Conservation (phyloP, 2,797 vertebrate species). For the Melanotaenia parkinsoni region DNA sequence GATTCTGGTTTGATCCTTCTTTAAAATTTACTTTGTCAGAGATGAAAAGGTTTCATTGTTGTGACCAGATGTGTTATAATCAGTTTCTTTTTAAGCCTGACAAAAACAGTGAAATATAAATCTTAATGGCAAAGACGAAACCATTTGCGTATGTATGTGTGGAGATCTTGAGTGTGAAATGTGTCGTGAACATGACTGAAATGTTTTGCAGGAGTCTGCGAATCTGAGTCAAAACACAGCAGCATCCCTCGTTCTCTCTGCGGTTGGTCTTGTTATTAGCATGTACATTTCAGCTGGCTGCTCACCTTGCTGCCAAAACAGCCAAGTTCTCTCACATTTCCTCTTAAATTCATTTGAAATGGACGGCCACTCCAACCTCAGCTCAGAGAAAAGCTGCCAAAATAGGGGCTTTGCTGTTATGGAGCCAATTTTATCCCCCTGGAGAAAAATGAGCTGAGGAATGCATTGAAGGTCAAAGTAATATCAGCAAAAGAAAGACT, state of each 20-base stretch:
- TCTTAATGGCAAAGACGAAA: neutral
- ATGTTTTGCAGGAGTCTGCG: neutral
- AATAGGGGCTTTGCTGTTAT: slow-evolving; percentile 35
- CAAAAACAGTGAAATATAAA: neutral
- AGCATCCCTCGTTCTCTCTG: slow-evolving; percentile 22
- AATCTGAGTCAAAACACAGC: slow-evolving; percentile 33
- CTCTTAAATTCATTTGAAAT: slow-evolving; percentile 53
- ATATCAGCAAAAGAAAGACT: slow-evolving; percentile 64
- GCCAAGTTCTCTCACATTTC: slow-evolving; percentile 49
- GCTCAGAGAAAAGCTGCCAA: slow-evolving; percentile 41
- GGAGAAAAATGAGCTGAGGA: slow-evolving; percentile 57
- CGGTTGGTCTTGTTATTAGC: slow-evolving; percentile 45
- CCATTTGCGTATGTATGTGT: too few relatives aligned
- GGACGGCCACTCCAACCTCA: slow-evolving; percentile 10
- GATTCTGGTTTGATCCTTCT: neutral
- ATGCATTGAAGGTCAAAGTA: slow-evolving; percentile 74
- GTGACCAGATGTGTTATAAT: neutral
- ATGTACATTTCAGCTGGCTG: slow-evolving; percentile 63
- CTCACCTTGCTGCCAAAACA: slow-evolving; percentile 60
- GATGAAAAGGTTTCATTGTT: neutral
- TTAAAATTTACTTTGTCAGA: slow-evolving; percentile 8
- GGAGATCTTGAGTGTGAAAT: neutral
- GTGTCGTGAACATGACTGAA: neutral
- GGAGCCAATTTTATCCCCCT: slow-evolving; percentile 56
- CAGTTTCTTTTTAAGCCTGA: neutral